phyloP scores from a whole-genome alignment of 2,797 vertebrate genomes.

The Gymnothorax javanicus region DNA sequence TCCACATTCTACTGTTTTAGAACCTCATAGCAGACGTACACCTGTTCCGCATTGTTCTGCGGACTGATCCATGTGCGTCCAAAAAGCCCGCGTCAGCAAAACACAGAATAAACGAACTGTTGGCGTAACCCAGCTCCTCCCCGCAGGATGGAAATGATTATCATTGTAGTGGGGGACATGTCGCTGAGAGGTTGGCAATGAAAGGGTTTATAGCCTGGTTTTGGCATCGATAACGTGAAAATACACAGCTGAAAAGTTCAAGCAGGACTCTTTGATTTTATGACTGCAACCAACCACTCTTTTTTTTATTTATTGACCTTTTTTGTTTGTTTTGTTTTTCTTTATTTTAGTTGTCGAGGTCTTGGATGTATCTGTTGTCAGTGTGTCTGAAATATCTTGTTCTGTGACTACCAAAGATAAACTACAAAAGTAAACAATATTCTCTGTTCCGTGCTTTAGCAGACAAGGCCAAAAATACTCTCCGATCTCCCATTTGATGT shows the following conservation, averaged over 20 bases:
- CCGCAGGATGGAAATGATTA: neutral
- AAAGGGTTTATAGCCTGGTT: neutral
- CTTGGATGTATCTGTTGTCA: slow-evolving; percentile 65
- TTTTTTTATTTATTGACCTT: slow-evolving; percentile 66
- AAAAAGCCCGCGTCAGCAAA: slow-evolving; percentile 62
- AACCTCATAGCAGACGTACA: slow-evolving; percentile 54
- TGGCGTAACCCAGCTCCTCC: slow-evolving; percentile 50
- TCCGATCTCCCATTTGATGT: slow-evolving; percentile 82
- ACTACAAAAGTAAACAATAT: slow-evolving; percentile 88
- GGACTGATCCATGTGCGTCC: slow-evolving; percentile 65
- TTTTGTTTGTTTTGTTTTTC: slow-evolving; percentile 53
- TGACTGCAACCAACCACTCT: slow-evolving; percentile 80
- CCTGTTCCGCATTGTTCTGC: slow-evolving; percentile 60
- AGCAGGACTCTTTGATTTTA: slow-evolving; percentile 57
- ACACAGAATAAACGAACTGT: slow-evolving; percentile 59
- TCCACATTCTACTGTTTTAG: slow-evolving; percentile 66
- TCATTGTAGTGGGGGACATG: neutral
- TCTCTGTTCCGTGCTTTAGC: slow-evolving; percentile 96
- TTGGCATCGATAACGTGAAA: slow-evolving; percentile 32
- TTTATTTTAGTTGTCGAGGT: slow-evolving; percentile 72
- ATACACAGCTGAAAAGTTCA: slow-evolving; percentile 40
- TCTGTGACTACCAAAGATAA: slow-evolving; percentile 98
- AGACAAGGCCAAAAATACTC: slow-evolving; percentile 97
- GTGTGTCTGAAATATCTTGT: slow-evolving; percentile 65
- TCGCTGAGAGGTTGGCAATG: neutral